These are phyloP conservation scores for Hemithea aestivaria DNA, from an alignment of 2,888 invertebrate genomes.

Conservation along the genomic window DNA sequence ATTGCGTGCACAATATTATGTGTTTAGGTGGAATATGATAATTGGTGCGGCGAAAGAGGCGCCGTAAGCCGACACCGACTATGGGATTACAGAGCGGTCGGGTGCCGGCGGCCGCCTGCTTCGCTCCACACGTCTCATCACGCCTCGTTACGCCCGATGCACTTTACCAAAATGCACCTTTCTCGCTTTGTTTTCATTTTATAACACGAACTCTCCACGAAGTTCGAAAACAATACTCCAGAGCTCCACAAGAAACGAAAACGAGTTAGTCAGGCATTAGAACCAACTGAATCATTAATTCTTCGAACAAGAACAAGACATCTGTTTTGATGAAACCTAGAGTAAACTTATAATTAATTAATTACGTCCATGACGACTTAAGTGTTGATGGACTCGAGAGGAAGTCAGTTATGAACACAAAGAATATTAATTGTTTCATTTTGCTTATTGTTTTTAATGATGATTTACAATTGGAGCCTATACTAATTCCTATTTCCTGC, in stretches of 20 bases:
- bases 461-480: conserved; percentile 13
- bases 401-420: conserved; percentile 12
- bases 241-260: conserved; percentile 5
- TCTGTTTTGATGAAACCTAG: conserved; percentile 14
- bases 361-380: conserved; percentile 1
- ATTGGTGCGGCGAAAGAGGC: conserved; percentile 68
- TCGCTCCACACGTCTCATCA: conserved; percentile 36
- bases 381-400: conserved; percentile 8
- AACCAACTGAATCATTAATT: conserved; percentile 11
- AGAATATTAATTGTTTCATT: conserved; percentile 9
- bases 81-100: conserved; percentile 70
- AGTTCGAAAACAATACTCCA: conserved; percentile 3
- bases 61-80: conserved; percentile 74
- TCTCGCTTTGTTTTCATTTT: conserved; percentile 23
- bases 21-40: conserved; percentile 79
- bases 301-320: conserved; percentile 11
- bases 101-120: conserved; percentile 23
- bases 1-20: conserved; percentile 78
- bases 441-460: conserved; percentile 15
- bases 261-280: conserved; percentile 7
- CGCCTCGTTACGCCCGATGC: conserved; percentile 43
- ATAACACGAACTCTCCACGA: conserved; percentile 7
- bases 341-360: conserved; percentile 11
- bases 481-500: conserved; percentile 12
- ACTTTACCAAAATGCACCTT: conserved; percentile 26